phyloP scores from a whole-genome alignment of 1,140 invertebrate genomes.

The Papilio glaucus region DNA sequence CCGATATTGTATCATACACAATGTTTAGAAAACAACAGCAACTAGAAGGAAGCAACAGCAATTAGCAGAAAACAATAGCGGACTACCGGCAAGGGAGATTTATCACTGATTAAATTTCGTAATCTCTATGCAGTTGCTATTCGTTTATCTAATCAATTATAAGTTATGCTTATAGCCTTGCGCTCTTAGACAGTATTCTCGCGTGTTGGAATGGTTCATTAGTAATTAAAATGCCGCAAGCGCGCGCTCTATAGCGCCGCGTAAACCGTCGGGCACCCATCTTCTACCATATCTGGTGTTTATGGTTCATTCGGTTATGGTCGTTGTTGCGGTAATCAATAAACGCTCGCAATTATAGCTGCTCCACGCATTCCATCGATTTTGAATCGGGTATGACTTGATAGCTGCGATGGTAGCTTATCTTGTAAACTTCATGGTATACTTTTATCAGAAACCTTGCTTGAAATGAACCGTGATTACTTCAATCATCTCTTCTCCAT shows the following conservation, averaged over 20 bases:
- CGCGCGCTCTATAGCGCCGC: neutral
- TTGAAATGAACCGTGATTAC: neutral
- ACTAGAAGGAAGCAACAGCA: no score
- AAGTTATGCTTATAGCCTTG: neutral
- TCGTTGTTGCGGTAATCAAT: slow-evolving; percentile 5
- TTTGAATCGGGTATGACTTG: neutral
- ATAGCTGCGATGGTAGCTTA: slow-evolving; percentile 11
- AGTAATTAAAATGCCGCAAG: slow-evolving; percentile 37
- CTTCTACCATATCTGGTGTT: neutral
- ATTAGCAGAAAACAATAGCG: no score
- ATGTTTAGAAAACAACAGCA: no score
- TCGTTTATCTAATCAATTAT: neutral
- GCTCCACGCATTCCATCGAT: slow-evolving; percentile 18
- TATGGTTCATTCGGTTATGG: slow-evolving; percentile 10
- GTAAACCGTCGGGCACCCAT: neutral
- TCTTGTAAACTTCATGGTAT: neutral
- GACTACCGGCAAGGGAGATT: no score
- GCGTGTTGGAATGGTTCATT: slow-evolving; percentile 19
- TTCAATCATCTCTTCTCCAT: neutral
- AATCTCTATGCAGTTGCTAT: no score
- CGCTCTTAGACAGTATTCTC: neutral
- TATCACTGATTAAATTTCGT: no score
- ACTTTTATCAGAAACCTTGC: neutral
- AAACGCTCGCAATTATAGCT: slow-evolving; percentile 9
- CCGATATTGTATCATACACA: no score